Base-by-base conservation (phyloP, 2,797 vertebrate genomes). In the Rachycentron canadum region DNA sequence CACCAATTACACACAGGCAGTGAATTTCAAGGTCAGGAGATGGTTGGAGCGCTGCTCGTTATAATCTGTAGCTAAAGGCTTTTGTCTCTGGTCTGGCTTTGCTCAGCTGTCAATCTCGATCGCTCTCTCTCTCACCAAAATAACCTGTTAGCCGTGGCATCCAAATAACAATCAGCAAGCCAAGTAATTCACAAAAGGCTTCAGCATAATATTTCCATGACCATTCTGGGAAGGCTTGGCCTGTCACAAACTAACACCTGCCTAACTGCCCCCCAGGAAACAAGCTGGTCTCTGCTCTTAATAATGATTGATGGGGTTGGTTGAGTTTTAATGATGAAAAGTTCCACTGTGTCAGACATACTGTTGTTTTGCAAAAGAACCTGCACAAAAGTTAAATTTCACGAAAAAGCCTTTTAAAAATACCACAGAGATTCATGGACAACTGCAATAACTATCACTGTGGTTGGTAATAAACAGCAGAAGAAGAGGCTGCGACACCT, bases 111-210 rank as follows among this genome's bases (percentile, higher is more conserved):
- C 26, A 30, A 8, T 17, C 17, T 55, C 26, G 11, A 3, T 55
- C 3, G 16, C 12, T 52, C 7, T 23, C 12, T 59, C 23, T 60
- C 36, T 25, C 36, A 40, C 57, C 41, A 63, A 63, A 63, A 63
- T 63, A 47, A 63, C 57, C 57, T 25, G 36, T 40, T 19, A 32
- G 41, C 19, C n/a, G 9, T 32, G 30, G 41, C 47, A 30, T 45
- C 60, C 60, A 47, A 30, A 66, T 52, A 25, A 36, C 34, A 53
- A 38, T 66, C 47, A 32, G 41, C 19, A 47, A 63, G 41, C 26
- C 60, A 52, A 11, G 34, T 47, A 63, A 32, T 45, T 49, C 28
- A 26, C 23, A 40, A 25, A 23, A 40, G 13, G 13, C 14, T 60
- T 41, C 14, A 41, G 36, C 23, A 40, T 38, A 38, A 38, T 8